Evolutionary conservation across 2,113 vertebrate genomes (phyloP), one percentile per base, ranked within the genome.

Genomic region (Rafetus swinhoei): DNA sequence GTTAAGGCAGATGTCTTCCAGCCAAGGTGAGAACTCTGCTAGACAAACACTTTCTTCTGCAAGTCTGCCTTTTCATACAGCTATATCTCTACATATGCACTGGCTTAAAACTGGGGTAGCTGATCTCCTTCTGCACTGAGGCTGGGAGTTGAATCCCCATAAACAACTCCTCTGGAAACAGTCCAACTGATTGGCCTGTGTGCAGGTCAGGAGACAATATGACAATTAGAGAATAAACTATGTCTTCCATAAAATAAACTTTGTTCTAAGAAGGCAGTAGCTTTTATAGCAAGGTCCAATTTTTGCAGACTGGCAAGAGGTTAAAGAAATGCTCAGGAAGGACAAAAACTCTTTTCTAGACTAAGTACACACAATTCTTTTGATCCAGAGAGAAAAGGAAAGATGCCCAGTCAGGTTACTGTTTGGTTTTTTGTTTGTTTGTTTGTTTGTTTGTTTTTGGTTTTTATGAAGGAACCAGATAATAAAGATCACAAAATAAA

Each of bases 291-390:
- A 81, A 83, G 82, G 76, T 39, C 29, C 3, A 56, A 69, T 25
- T 81, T 95, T 90, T 87, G 74, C 55, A 92, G 79, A 90, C 39
- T 90, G 86, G 56, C 59, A 90, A 95, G 88, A 90, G 82, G 92
- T 80, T 88, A 74, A 85, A 93, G 88, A 96, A 97, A 93, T 96
- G 90, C 85, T 93, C 45, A 90, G n/a, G 79, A 32, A 79, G 22
- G 77, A 65, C 84, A 89, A 96, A 93, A 69, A 53, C 1, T 19
- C 50, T 2, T 84, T 79, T 77, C 60, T 84, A 90, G 18, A 54
- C 65, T 32, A 85, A 86, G 81, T 8, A 9, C 60, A 74, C 81
- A 53, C 93, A 86, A 53, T 80, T 95, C 22, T 96, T 90, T 93
- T 84, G 7, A 32, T 82, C 72, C 35, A 85, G 32, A 59, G 11